Evolutionary conservation across 1,140 invertebrate genomes (phyloP).

Genomic region (Callitettix versicolor): DNA sequence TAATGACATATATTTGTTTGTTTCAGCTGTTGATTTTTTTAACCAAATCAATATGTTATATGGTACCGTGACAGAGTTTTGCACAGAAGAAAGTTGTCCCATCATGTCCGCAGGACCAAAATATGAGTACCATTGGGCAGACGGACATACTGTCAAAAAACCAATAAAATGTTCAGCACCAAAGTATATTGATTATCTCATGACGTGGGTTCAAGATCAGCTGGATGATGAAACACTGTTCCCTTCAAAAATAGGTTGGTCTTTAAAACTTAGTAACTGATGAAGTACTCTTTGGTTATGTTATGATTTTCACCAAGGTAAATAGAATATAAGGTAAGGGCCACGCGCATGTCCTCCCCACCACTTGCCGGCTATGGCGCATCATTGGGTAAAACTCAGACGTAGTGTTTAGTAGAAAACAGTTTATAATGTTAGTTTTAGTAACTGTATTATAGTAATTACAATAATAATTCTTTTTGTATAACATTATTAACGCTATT

Average conservation of each 20-base stretch:
- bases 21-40: constrained; percentile 94
- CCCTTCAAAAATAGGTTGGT: constrained; percentile 93
- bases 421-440: too few species aligned
- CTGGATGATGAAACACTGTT: constrained; percentile 97
- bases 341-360: too few species aligned
- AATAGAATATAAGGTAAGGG: too few species aligned
- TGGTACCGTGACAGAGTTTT: constrained; percentile 98
- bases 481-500: too few species aligned
- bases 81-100: constrained; percentile 93
- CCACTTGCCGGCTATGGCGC: too few species aligned
- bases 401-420: too few species aligned
- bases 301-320: background rate
- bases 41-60: constrained; percentile 99
- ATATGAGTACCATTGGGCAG: constrained; percentile 99
- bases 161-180: constrained; percentile 98
- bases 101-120: constrained; percentile 97
- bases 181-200: constrained; percentile 98
- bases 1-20: too few species aligned
- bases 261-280: too few species aligned
- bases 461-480: too few species aligned
- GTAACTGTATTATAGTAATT: too few species aligned
- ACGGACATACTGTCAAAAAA: constrained; percentile 96
- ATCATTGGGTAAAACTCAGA: too few species aligned
- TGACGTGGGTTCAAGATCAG: constrained; percentile 99
- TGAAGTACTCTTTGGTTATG: too few species aligned